Evolutionary conservation across 2,113 vertebrate genomes (phyloP).

Genomic region (Nicator chloris): DNA sequence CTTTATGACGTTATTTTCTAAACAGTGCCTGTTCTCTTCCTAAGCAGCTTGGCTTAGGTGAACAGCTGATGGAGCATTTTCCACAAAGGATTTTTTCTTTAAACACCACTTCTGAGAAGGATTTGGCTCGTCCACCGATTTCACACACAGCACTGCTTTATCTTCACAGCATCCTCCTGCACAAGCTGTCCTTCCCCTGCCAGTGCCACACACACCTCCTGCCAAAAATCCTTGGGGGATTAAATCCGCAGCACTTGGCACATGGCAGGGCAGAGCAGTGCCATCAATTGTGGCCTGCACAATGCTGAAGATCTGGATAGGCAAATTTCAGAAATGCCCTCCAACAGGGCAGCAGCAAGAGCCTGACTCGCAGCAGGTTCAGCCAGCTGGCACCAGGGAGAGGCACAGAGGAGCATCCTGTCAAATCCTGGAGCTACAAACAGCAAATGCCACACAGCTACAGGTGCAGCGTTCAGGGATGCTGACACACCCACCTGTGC

Average conservation of each 20-base stretch:
- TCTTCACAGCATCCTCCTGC: background rate
- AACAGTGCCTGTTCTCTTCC: background rate
- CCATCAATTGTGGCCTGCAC: background rate
- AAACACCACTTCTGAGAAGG: background rate
- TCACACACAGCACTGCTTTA: slow-evolving; percentile 15
- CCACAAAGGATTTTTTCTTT: slow-evolving; percentile 14
- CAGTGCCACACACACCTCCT: background rate
- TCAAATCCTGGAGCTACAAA: background rate
- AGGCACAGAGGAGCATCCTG: background rate
- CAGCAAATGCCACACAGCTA: background rate
- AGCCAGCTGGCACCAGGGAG: background rate
- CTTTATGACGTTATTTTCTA: background rate
- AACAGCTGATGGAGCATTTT: background rate
- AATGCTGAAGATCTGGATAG: background rate
- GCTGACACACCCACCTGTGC: background rate
- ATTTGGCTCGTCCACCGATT: background rate
- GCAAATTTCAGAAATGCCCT: background rate
- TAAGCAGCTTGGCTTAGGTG: background rate
- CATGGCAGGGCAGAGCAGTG: background rate
- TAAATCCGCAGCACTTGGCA: background rate
- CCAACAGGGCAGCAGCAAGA: background rate
- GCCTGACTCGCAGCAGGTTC: background rate
- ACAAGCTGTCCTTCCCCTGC: background rate
- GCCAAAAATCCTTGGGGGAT: background rate
- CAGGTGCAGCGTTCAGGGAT: rapidly evolving